Percentiles rank a stretch among this genome's conserved stretches.
phyloP scores from a whole-genome alignment of 2,888 invertebrate genomes.

The Brenthis hecate region DNA sequence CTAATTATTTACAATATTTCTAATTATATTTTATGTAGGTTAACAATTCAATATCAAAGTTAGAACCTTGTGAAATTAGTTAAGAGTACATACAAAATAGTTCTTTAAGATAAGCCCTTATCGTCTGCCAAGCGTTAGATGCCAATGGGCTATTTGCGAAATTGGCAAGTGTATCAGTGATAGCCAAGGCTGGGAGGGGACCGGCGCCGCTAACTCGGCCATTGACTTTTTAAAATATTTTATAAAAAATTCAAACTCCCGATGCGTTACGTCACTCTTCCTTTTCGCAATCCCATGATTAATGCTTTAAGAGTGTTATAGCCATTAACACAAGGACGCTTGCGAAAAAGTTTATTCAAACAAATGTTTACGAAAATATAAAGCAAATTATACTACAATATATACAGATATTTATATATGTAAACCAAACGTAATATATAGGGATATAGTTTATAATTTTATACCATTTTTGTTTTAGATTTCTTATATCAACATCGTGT shows the following conservation, averaged over 20 bases:
- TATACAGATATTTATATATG: background rate
- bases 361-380: slow-evolving; percentile 21
- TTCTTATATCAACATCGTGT: slow-evolving; percentile 90
- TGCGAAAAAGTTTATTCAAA: slow-evolving; percentile 32
- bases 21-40: background rate
- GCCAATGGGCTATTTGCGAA: slow-evolving; percentile 81
- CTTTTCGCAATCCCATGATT: slow-evolving; percentile 40
- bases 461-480: slow-evolving; percentile 79
- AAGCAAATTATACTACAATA: slow-evolving; percentile 6
- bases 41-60: slow-evolving; percentile 11
- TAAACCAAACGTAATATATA: background rate
- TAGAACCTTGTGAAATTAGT: slow-evolving; percentile 15
- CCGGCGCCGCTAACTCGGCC: slow-evolving; percentile 64
- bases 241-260: slow-evolving; percentile 39
- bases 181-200: slow-evolving; percentile 68
- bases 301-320: slow-evolving; percentile 26
- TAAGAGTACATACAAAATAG: slow-evolving; percentile 14
- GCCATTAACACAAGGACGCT: slow-evolving; percentile 31
- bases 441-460: background rate
- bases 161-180: slow-evolving; percentile 68
- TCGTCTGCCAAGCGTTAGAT: slow-evolving; percentile 66
- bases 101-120: slow-evolving; percentile 56
- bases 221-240: slow-evolving; percentile 60
- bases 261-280: slow-evolving; percentile 35
- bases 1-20: too few relatives aligned